Conservation (phyloP, 2,888 invertebrate genomes). For the Ormyrus nitidulus region DNA sequence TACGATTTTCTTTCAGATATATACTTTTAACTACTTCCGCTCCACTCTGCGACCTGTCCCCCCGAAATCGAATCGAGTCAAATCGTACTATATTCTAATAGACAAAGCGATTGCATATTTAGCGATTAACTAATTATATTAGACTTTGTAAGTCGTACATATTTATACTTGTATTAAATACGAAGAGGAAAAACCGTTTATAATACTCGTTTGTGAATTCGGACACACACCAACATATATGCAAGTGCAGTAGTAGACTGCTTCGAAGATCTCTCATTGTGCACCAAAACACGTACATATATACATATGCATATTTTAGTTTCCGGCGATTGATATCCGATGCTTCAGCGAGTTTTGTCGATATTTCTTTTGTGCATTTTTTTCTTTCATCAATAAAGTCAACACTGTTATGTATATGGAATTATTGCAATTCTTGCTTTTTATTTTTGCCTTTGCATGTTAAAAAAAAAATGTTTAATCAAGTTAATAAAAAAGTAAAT, state of each 20-base stretch:
- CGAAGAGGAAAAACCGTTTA: constrained; percentile 62
- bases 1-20: constrained; percentile 2
- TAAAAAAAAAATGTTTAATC: too few species aligned
- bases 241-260: constrained; percentile 61
- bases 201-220: constrained; percentile 68
- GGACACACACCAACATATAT: constrained; percentile 58
- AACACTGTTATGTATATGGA: constrained; percentile 38
- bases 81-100: constrained; percentile 67
- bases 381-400: constrained; percentile 37
- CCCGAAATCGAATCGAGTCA: constrained; percentile 62
- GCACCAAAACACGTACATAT: constrained; percentile 20
- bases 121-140: constrained; percentile 58
- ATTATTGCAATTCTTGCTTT: constrained; percentile 5
- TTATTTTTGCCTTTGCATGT: not conserved
- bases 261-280: constrained; percentile 66
- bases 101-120: constrained; percentile 61
- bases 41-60: constrained; percentile 52
- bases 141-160: constrained; percentile 65
- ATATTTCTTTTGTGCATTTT: constrained; percentile 36
- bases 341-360: constrained; percentile 14
- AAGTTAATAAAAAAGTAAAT: not conserved
- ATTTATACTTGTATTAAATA: constrained; percentile 66
- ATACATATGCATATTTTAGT: constrained; percentile 19
- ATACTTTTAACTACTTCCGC: constrained; percentile 11
- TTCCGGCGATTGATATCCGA: constrained; percentile 23